A percentile compares a stretch with the other conserved stretches of the same genome.
Conservation (phyloP, 2,888 invertebrate genomes). For the Andrena trimmerana region DNA sequence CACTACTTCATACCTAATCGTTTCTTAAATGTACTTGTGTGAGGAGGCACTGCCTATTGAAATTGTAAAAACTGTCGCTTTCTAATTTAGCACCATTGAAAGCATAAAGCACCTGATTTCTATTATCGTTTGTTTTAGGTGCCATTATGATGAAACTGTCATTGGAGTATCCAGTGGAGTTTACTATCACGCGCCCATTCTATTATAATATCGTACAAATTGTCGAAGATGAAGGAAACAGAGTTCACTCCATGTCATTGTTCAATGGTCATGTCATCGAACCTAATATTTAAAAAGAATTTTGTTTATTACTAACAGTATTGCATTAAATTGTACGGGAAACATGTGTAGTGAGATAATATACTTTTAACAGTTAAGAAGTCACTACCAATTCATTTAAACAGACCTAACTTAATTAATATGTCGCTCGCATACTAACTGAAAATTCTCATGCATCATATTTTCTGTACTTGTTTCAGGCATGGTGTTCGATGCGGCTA, state of each 20-base stretch:
- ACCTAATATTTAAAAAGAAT: conserved; percentile 19
- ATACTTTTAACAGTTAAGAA: neutral
- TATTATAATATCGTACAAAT: conserved; percentile 59
- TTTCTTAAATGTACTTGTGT: neutral
- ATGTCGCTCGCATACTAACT: neutral
- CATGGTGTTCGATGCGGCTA: neutral
- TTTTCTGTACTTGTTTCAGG: conserved; percentile 14
- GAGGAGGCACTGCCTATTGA: neutral
- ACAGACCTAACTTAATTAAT: neutral
- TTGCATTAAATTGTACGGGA: neutral
- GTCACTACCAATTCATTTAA: neutral
- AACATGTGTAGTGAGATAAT: neutral
- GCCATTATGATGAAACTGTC: conserved; percentile 17
- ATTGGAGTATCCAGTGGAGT: conserved; percentile 24
- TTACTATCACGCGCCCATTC: conserved; percentile 67
- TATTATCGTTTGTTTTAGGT: conserved; percentile 47
- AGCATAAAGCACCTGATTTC: neutral
- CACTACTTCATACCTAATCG: neutral
- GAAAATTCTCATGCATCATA: neutral
- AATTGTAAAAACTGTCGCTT: neutral
- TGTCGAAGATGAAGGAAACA: neutral
- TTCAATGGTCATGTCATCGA: conserved; percentile 51
- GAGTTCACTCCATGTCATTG: conserved; percentile 16
- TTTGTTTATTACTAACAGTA: neutral
- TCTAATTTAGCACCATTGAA: neutral